These are phyloP conservation scores for Aphrocallistes beatrix DNA, from an alignment of 37 sponge, comb jelly and placozoan species.

Conservation along the genomic window DNA sequence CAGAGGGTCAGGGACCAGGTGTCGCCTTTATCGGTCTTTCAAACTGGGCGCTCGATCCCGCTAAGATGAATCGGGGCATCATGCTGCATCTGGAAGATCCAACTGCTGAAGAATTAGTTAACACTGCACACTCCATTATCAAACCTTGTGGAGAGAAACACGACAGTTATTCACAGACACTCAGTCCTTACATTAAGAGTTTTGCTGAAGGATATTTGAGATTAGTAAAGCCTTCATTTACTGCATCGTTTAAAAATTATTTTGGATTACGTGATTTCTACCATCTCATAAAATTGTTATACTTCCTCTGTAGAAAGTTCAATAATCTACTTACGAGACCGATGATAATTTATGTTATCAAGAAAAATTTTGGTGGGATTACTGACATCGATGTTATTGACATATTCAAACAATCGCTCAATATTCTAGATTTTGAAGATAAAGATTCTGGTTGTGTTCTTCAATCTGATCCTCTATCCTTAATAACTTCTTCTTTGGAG, in stretches of 20 bases:
- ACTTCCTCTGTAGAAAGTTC: neutral
- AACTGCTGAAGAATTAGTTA: neutral
- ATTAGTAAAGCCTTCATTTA: neutral
- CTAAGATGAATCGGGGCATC: constrained; percentile 41
- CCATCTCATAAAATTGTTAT: neutral
- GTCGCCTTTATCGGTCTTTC: constrained; percentile 32
- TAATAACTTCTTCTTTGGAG: too few relatives aligned
- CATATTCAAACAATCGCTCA: neutral
- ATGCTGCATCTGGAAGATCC: constrained; percentile 14
- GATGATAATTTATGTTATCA: neutral
- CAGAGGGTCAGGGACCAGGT: neutral
- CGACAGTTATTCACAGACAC: neutral
- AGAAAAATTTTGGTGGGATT: neutral
- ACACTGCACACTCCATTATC: neutral
- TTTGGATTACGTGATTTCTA: neutral
- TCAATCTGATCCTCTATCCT: neutral
- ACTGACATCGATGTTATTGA: neutral
- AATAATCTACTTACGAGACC: neutral
- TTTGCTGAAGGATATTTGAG: neutral
- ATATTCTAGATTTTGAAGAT: neutral
- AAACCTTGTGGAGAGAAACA: neutral
- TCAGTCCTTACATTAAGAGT: neutral
- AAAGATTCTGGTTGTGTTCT: neutral
- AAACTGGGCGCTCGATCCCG: constrained; percentile 42
- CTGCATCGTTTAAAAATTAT: neutral